Base-by-base conservation (phyloP, 1,140 invertebrate genomes). In the Bombus superbus region DNA sequence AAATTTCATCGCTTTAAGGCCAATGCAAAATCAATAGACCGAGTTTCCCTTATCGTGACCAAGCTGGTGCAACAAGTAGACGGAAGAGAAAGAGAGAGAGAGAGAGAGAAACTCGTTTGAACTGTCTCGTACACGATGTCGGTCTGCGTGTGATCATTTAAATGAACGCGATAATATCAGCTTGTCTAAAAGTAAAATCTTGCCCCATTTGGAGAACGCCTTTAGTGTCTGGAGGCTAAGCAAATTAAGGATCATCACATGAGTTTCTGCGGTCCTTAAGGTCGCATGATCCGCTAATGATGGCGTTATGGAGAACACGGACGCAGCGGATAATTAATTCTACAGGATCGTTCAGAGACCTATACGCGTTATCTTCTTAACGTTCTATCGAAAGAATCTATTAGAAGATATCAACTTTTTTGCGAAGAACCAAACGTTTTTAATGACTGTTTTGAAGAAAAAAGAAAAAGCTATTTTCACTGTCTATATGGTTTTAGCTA, bases 111-210 rank as follows among this genome's bases (percentile, higher is more conserved):
- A 44, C 35, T 57, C 18, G 81, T 32, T 25, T 35, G 25, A 86
- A 69, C 83, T 89, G 53, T 75, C 74, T 32, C 78, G 9, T 80
- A 84, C 68, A 83, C 83, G 83, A 64, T 79, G 66, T 35, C 15
- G 4, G n/a, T 59, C 11, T 28, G 57, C 62, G 22, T 62, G 59
- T 42, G 62, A 40, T 68, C 44, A 42, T 78, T 72, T 64, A 35
- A 74, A 75, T 73, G 47, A 59, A 38, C 35, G 11, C 47, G 84
- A 86, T 74, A 82, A 81, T 62, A 80, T 72, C 76, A 71, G 78
- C 79, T 53, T 74, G n/a, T 86, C 78, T 81, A 62, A 86, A 86
- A 81, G 79, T 81, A 75, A 75, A 74, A 82, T 86, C 72, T 86
- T 75, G 84, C 11, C 73, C 66, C 64, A 77, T 83, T 83, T 86